Conservation (phyloP, 1,140 invertebrate genomes). For the Anoplophora glabripennis region DNA sequence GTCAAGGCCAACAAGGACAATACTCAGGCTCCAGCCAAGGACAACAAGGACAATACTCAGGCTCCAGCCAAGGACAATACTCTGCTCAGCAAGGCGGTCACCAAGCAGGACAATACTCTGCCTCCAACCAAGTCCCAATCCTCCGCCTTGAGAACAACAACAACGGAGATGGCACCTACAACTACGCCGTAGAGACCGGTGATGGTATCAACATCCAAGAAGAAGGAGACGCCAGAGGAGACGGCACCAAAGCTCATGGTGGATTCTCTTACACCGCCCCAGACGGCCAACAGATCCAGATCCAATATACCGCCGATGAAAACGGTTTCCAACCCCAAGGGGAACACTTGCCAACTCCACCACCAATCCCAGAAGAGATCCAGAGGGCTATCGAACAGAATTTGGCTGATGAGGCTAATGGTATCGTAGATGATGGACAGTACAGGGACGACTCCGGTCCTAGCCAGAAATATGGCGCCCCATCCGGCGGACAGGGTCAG, state of each 20-base stretch:
- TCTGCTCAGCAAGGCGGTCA: too few relatives aligned
- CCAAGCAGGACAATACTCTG: constrained; percentile 7
- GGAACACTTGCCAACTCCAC: constrained; percentile 52
- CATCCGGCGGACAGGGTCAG: constrained; percentile 3
- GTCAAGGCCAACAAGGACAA: background rate
- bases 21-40: constrained; percentile 12
- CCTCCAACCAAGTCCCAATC: constrained; percentile 49
- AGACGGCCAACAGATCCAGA: constrained; percentile 53
- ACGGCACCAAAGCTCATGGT: constrained; percentile 39
- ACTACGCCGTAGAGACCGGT: constrained; percentile 41
- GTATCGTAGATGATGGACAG: constrained; percentile 38
- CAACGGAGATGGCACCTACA: constrained; percentile 29
- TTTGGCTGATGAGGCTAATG: constrained; percentile 38
- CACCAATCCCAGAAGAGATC: constrained; percentile 53
- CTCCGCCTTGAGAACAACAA: constrained; percentile 52
- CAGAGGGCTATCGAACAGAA: constrained; percentile 53
- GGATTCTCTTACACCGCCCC: constrained; percentile 56
- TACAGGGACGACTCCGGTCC: constrained; percentile 12
- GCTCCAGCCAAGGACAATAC: too few relatives aligned
- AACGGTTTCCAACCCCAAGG: constrained; percentile 56
- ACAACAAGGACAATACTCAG: too few relatives aligned
- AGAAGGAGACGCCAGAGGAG: constrained; percentile 43
- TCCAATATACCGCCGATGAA: constrained; percentile 58
- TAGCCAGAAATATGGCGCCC: constrained; percentile 5
- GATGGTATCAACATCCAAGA: constrained; percentile 34